Evolutionary conservation across 2,113 vertebrate genomes (phyloP).

Genomic region (Nestor notabilis): DNA sequence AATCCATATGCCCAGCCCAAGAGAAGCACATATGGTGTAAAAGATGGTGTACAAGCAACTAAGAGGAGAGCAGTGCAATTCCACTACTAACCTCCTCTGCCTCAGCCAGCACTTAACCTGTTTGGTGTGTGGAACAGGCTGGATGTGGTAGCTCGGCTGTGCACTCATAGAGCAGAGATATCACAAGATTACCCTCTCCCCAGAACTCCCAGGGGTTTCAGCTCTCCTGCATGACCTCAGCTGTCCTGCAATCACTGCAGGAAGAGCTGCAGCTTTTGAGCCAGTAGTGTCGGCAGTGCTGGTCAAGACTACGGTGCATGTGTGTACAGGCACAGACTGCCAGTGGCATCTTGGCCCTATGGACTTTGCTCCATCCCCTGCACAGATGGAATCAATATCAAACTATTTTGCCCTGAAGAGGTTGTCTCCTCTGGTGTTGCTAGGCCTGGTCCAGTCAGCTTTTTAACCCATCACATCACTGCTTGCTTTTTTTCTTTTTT

Average conservation of each 20-base stretch:
- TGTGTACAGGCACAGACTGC: not conserved
- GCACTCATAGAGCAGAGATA: not conserved
- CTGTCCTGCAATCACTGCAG: rapidly evolving
- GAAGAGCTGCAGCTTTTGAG: not conserved
- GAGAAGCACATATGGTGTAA: not conserved
- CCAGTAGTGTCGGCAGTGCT: rapidly evolving
- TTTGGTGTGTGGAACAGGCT: rapidly evolving
- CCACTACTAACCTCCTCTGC: not conserved
- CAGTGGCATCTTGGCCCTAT: not conserved
- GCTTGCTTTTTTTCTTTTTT: not conserved
- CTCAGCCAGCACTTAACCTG: not conserved
- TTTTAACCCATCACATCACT: not conserved
- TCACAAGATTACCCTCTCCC: not conserved
- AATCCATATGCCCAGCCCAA: not conserved
- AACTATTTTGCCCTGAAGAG: not conserved
- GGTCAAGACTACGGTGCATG: not conserved
- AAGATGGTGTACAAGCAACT: not conserved
- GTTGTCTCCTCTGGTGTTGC: not conserved
- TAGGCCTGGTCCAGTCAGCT: rapidly evolving
- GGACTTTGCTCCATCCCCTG: not conserved
- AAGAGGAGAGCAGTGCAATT: not conserved
- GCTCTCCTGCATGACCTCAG: not conserved
- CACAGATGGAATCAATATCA: not conserved
- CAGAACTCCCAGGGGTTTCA: not conserved
- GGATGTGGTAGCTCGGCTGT: not conserved